Base-by-base conservation (phyloP, 37 sponge, comb jelly and placozoan genomes). In the Geodia barretti region DNA sequence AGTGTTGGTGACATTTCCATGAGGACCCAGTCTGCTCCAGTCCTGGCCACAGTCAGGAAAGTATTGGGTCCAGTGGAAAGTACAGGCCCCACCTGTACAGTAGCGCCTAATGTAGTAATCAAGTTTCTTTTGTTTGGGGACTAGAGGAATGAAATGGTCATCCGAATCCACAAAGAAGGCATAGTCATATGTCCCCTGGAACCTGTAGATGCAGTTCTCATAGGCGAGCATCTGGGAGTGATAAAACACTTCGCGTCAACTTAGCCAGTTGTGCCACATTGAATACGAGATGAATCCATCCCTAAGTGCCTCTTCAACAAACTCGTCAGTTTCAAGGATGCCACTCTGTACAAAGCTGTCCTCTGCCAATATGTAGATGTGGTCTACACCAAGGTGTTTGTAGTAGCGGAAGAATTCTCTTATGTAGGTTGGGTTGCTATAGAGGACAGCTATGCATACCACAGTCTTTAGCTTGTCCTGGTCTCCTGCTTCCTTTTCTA, bases 211-310 rank as follows among this genome's bases (percentile, higher is more conserved):
- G 35, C 75, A 74, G 60, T 74, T 60, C 31, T 74, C 60, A 26
- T 74, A 74, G 0, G 75, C 75, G 14, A 74, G 32, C 34, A 74
- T 42, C 75, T 74, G 75, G 0, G 75, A 74, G 4, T 74, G 75
- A 33, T 74, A 74, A 60, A 24, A 60, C 17, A 74, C 58, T 0
- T 74, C 59, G 17, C 35, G 28, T 1, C 31, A 59, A 28, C 19
- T 54, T 1, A 74, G 60, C 30, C 34, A 1, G 21, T 9, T 8
- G 1, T 47, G 17, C 75, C 75, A 74, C 0, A 74, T 34, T 26
- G 43, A 58, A 42, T 59, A 19, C 1, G 75, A 58, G 31, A 74
- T 17, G 31, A 74, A 74, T 9, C 75, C 75, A 1, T 43, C 26
- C 31, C 29, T 8, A 26, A 47, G 26, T 30, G 58, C 25, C 8